Evolutionary conservation across 2,888 invertebrate species (phyloP), one percentile per base, ranked within the genome.

Genomic region (Lithosia quadra): DNA sequence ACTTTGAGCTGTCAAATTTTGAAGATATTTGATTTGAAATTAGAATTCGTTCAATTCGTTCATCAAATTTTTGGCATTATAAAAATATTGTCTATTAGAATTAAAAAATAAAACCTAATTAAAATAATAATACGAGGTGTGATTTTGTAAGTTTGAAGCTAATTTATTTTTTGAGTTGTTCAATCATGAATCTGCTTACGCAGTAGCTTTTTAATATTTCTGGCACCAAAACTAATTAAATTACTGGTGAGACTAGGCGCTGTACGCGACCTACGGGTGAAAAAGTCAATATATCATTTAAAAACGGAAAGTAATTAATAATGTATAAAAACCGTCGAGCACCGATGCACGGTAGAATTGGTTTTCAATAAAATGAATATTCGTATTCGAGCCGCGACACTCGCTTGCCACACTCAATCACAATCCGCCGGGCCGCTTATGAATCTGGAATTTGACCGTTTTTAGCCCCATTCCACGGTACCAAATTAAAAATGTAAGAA

Each of bases 401-500:
- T 73, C 75, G 70, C 75, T 78, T 55, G 69, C 79, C 77, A 78
- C 80, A 78, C 82, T 83, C 84, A 82, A 86, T 85, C 85, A 84
- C 79, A 75, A 78, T 73, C 72, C 73, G 60, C 74, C 71, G 72
- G 67, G 67, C 64, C 86, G 88, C 88, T 92, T 92, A 91, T 92
- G 90, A 91, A 90, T 90, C 86, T 89, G 92, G 92, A 89, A 92
- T 92, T 88, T 89, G 90, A 79, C 82, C 88, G 92, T 95, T 95
- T 94, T 94, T 94, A 89, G 91, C 86, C 85, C 84, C 92, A 90
- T 92, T 89, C 92, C 91, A 85, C 86, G 86, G 87, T 86, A 87
- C 90, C 92, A 92, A 94, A 95, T 94, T 95, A 94, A 95, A 95
- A 94, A 94, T 94, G 95, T 92, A 94, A 94, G 94, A 94, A 94